Evolutionary conservation across 2,113 vertebrate species (phyloP).

Genomic region (Centropristis striata): DNA sequence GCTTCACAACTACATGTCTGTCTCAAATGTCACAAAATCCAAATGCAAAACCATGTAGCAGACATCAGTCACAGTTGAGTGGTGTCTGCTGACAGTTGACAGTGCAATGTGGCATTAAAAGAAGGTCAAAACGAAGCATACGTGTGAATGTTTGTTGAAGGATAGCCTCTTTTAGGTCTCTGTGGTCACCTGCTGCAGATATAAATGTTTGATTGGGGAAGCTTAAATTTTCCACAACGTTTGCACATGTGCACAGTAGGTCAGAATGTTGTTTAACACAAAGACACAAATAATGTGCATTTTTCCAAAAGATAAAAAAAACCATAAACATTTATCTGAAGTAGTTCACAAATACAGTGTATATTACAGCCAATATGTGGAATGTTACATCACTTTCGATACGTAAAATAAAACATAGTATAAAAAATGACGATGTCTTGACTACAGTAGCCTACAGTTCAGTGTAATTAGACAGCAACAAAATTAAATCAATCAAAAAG

Average conservation of each 20-base stretch:
- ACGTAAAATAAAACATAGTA: background rate
- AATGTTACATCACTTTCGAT: background rate
- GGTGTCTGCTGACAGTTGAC: too few species aligned
- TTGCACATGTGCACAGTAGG: background rate
- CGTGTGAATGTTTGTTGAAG: constrained; percentile 40
- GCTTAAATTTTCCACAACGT: constrained; percentile 46
- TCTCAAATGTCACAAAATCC: background rate
- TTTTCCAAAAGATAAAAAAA: background rate
- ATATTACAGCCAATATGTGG: background rate
- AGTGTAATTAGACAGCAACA: background rate
- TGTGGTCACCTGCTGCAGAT: constrained; percentile 77
- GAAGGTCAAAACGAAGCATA: background rate
- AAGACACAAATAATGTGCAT: background rate
- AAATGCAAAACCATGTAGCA: background rate
- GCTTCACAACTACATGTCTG: background rate
- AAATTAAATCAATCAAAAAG: background rate
- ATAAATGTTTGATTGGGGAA: constrained; percentile 59
- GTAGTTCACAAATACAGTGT: background rate
- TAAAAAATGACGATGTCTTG: background rate
- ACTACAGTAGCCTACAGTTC: background rate
- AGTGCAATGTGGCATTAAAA: background rate
- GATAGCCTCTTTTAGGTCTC: constrained; percentile 75
- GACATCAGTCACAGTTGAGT: background rate
- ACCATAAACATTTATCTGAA: background rate
- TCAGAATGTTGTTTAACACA: background rate